Evolutionary conservation across 1,140 invertebrate species (phyloP), one percentile per base, ranked within the genome.

Genomic region (Drosophila saltans): DNA sequence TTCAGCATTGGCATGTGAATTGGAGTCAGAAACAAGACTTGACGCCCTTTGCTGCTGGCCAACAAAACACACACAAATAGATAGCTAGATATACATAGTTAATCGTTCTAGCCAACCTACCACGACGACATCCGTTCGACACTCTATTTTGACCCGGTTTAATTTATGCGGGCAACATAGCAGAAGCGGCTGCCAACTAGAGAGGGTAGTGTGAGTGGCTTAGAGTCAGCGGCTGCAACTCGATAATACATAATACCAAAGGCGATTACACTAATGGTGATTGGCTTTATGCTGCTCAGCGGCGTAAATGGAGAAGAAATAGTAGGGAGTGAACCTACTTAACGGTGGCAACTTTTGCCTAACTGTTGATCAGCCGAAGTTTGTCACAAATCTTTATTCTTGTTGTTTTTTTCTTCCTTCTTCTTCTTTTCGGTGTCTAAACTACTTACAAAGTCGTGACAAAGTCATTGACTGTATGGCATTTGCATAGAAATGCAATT

Each of bases 401-500:
- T 33, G 52, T 55, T 41, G 41, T 55, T 57, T 60, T 62, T 62
- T n/a, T 43, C 16, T 43, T 68, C 30, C 9, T 41, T 21, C 60
- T 75, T 72, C 33, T 36, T 36, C 3, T 72, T 60, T 16, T 58
- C n/a, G n/a, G 26, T 59, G 66, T 30, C 69, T 66, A 68, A 86
- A 88, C 83, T 88, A 88, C 83, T 86, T 88, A 86, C 72, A 80
- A 89, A 86, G 83, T 86, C 80, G 83, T 86, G 83, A 88, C 83
- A 88, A 86, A 86, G 80, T 88, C 84, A 86, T 89, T 83, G 83
- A 86, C 84, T 89, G 76, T 80, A 74, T 88, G 79, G 84, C 77
- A 86, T 89, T 86, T 86, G 83, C 83, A 86, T 86, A 82, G 83
- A 86, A 86, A 86, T 86, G 84, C 83, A 80, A 89, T 86, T 86